Evolutionary conservation across 1,140 invertebrate genomes (phyloP).

Genomic region (Druon quercuslanigerum): DNA sequence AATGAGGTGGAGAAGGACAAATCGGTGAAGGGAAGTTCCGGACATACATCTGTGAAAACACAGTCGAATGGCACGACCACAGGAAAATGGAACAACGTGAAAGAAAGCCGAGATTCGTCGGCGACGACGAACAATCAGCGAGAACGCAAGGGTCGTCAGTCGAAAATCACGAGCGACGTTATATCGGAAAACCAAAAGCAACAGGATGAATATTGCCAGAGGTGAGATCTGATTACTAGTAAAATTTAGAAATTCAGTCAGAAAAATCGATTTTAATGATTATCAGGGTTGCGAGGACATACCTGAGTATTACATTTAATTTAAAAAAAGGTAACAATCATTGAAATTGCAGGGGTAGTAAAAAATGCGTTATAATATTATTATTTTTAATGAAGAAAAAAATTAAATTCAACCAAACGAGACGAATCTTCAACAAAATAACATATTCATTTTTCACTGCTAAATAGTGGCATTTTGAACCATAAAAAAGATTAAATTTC

Average conservation of each 20-base stretch:
- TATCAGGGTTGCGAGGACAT: too few relatives aligned
- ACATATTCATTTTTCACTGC: too few relatives aligned
- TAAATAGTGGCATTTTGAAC: too few relatives aligned
- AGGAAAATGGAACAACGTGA: constrained; percentile 75
- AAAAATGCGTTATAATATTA: too few relatives aligned
- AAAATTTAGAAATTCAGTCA: neutral
- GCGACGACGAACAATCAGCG: constrained; percentile 77
- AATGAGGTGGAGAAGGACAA: constrained; percentile 78
- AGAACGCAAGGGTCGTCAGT: constrained; percentile 77
- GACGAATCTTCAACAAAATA: too few relatives aligned
- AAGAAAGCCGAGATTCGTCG: constrained; percentile 72
- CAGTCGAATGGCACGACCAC: constrained; percentile 69
- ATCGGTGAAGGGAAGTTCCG: constrained; percentile 66
- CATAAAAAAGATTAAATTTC: too few relatives aligned
- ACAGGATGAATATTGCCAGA: constrained; percentile 79
- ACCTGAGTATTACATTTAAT: too few relatives aligned
- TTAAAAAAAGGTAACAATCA: too few relatives aligned
- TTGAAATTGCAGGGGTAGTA: too few relatives aligned
- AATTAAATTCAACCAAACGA: too few relatives aligned
- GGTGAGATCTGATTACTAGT: constrained; percentile 62
- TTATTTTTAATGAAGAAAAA: too few relatives aligned
- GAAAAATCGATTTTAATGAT: too few relatives aligned
- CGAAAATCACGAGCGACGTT: constrained; percentile 75
- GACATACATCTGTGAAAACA: constrained; percentile 67
- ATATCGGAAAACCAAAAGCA: constrained; percentile 77